Evolutionary conservation across 2,113 vertebrate species (phyloP).

Genomic region (Apodemus speciosus): DNA sequence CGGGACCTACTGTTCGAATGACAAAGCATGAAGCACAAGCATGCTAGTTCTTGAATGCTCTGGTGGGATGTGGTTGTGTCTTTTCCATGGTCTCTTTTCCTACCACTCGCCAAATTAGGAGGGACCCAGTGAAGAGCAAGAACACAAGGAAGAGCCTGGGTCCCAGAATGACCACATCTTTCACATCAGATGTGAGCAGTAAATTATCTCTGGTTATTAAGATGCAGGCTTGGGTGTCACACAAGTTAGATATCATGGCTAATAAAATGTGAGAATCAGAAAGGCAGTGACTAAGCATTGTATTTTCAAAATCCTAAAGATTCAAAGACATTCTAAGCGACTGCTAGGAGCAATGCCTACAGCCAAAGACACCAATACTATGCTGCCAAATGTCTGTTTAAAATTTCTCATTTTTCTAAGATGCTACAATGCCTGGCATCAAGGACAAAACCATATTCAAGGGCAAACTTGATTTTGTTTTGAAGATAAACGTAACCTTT

Average conservation of each 20-base stretch:
- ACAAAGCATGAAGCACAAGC: not conserved
- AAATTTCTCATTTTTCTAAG: constrained; percentile 21
- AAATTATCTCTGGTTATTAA: not conserved
- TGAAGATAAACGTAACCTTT: not conserved
- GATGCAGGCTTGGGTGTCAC: not conserved
- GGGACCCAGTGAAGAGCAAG: not conserved
- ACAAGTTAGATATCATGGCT: not conserved
- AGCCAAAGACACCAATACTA: no score
- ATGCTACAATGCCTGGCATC: not conserved
- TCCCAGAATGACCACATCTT: not conserved
- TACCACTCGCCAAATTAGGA: not conserved
- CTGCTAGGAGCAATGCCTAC: not conserved
- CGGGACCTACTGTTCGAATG: not conserved
- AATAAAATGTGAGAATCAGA: not conserved
- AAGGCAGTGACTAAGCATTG: not conserved
- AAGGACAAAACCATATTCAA: not conserved
- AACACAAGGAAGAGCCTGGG: not conserved
- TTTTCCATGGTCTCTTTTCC: not conserved
- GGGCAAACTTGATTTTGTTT: constrained; percentile 18
- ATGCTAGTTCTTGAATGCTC: not conserved
- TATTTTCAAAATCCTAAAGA: not conserved
- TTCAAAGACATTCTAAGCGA: not conserved
- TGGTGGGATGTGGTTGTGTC: not conserved
- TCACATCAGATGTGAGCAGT: not conserved
- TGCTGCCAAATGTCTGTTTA: not conserved